A percentile compares a stretch with the other conserved stretches of the same genome.
These are phyloP conservation scores for Drosophila biarmipes DNA, from an alignment of 1,140 invertebrate genomes.

Conservation along the genomic window DNA sequence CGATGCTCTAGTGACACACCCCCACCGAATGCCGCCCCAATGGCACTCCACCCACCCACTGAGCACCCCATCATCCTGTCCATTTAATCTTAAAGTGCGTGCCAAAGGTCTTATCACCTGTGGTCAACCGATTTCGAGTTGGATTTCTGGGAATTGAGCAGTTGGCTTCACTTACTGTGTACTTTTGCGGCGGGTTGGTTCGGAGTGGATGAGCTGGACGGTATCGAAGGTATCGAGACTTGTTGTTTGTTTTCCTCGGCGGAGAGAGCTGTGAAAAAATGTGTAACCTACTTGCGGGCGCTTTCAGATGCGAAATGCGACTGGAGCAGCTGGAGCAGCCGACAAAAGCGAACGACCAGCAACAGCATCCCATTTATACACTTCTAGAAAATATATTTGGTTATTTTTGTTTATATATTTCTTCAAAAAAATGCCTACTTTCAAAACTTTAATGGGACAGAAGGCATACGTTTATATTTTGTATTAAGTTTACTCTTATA, in stretches of 20 bases:
- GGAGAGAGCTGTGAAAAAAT: conserved; percentile 48
- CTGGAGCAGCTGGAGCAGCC: conserved; percentile 39
- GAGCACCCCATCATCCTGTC: background rate
- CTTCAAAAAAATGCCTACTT: no score
- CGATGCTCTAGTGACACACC: conserved; percentile 23
- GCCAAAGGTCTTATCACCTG: conserved; percentile 6
- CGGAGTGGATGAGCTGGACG: conserved; percentile 2
- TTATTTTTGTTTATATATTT: no score
- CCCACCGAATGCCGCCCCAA: conserved; percentile 4
- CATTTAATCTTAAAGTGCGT: background rate
- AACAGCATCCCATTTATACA: conserved; percentile 55
- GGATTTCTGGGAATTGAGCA: background rate
- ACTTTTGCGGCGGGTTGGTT: background rate
- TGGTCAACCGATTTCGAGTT: background rate
- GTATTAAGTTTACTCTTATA: no score
- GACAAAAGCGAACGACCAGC: conserved; percentile 19
- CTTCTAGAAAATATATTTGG: conserved; percentile 10
- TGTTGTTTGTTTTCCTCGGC: conserved; percentile 20
- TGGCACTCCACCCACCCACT: background rate
- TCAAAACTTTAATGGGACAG: no score
- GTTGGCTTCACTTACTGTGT: conserved; percentile 8
- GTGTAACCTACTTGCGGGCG: conserved; percentile 77
- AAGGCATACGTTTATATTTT: no score
- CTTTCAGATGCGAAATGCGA: conserved; percentile 67
- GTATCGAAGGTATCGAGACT: background rate